Evolutionary conservation across 1,140 invertebrate species (phyloP), one percentile per base, ranked within the genome.

Genomic region (Drosophila sproati): DNA sequence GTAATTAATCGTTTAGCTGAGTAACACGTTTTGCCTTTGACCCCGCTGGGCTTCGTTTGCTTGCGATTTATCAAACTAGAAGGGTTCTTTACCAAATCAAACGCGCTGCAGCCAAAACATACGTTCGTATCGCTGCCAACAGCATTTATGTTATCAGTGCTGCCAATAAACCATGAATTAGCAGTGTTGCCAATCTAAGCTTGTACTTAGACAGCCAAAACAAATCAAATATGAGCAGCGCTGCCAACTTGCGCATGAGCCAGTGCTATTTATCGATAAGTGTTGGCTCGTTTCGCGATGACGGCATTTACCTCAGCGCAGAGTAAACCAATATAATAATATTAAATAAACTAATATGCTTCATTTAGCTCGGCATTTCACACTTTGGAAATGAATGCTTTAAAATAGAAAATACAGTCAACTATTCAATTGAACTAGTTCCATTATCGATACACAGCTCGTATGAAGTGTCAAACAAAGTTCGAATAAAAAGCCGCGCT

Each of bases 21-120:
- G 63, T 32, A 41, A 71, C 59, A 78, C 70, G 20, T 70, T 80
- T 80, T 41, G 75, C 71, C 12, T 73, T 71, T 32, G 71, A 66
- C 39, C 56, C 61, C 35, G 56, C 32, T 28, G 75, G 32, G 37
- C 43, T 45, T 60, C 43, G 61, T 39, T 72, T 67, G 54, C 69
- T 55, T 5, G 39, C 51, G 45, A 67, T 43, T 43, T 6, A 8
- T 12, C 43, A n/a, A 12, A 45, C 20, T 1, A 20, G 20, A 20
- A 20, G 20, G 20, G 20, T 20, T 20, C 20, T 20, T 20, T 20
- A 20, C 20, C 20, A 20, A 20, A 20, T 20, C 20, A 20, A n/a
- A 1, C 20, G 20, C 20, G 20, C 20, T 20, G 20, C 20, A 20
- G 0, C 20, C 20, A 20, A 1, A 20, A 20, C 20, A 20, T 20